A percentile compares a stretch with the other conserved stretches of the same genome.
These are phyloP conservation scores for Latrodectus geometricus DNA, from an alignment of 1,140 invertebrate species.

Conservation along the genomic window DNA sequence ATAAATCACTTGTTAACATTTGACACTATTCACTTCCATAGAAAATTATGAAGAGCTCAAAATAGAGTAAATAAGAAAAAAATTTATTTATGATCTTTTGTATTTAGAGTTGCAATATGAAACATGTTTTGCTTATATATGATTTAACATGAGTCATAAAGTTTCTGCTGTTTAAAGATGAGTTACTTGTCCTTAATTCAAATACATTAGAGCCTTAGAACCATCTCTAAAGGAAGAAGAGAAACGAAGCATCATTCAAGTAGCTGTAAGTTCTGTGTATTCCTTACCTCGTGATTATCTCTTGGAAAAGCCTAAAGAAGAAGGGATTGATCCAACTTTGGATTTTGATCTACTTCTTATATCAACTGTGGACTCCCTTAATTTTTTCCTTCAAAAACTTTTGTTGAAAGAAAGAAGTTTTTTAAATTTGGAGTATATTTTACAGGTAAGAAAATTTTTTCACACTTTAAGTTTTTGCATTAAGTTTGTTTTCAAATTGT, in stretches of 20 bases:
- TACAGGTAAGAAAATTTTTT: conserved; percentile 71
- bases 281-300: conserved; percentile 48
- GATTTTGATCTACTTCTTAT: conserved; percentile 64
- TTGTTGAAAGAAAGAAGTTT: conserved; percentile 78
- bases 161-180: too few relatives aligned
- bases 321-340: conserved; percentile 28
- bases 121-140: too few relatives aligned
- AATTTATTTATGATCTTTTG: too few relatives aligned
- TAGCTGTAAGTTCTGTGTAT: conserved; percentile 49
- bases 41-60: too few relatives aligned
- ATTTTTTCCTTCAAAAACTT: conserved; percentile 76
- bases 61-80: too few relatives aligned
- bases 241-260: conserved; percentile 44
- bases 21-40: too few relatives aligned
- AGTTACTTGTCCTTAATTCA: too few relatives aligned
- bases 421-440: conserved; percentile 78
- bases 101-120: too few relatives aligned
- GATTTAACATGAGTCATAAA: too few relatives aligned
- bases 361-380: conserved; percentile 66
- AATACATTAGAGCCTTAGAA: conserved; percentile 71
- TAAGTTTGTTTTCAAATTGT: too few relatives aligned
- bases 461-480: neutral
- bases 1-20: too few relatives aligned
- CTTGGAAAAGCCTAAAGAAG: conserved; percentile 30
- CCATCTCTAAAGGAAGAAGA: conserved; percentile 72